Evolutionary conservation across 2,113 vertebrate species (phyloP), one percentile per base, ranked within the genome.

Genomic region (Poecile atricapillus): DNA sequence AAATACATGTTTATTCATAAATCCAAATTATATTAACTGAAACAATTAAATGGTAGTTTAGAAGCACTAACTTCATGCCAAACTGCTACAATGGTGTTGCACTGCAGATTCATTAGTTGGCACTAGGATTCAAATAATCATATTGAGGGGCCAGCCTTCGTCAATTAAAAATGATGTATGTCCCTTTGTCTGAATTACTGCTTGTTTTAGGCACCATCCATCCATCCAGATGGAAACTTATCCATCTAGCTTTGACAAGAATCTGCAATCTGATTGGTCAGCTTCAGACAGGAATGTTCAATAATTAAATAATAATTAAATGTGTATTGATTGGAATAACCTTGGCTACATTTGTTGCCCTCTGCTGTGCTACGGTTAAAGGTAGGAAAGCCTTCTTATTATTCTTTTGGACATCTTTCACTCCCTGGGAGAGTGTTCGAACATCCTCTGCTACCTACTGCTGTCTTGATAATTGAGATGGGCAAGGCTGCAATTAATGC

Each of bases 151-250:
- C 96, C 86, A 94, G 87, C 87, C 84, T 95, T 95, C 81, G 89
- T 98, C 98, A 98, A 98, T 99, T 99, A 99, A 98, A 98, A 98
- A 97, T 99, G 98, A 99, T 98, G 97, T 97, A 99, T 98, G 97
- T 95, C 93, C 97, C 96, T 96, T 95, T 97, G 92, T 97, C 94
- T 90, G 97, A 97, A 98, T 90, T 94, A 93, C 92, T 56, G 68
- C 89, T 76, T 88, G 17, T 95, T 97, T 97, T 87, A 96, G 97
- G 89, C 96, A 97, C 97, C 96, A 71, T 96, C 97, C 97, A 97
- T 98, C 97, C 97, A 98, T 98, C 97, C 98, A 93, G 50, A 92
- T 84, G 92, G 97, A 94, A 98, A 96, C 90, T 91, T 81, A 84
- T 96, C 97, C 95, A 98, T 98, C 98, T 97, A 96, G 88, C 65